phyloP scores from a whole-genome alignment of 2,888 invertebrate species.

The Myopa tessellatipennis region DNA sequence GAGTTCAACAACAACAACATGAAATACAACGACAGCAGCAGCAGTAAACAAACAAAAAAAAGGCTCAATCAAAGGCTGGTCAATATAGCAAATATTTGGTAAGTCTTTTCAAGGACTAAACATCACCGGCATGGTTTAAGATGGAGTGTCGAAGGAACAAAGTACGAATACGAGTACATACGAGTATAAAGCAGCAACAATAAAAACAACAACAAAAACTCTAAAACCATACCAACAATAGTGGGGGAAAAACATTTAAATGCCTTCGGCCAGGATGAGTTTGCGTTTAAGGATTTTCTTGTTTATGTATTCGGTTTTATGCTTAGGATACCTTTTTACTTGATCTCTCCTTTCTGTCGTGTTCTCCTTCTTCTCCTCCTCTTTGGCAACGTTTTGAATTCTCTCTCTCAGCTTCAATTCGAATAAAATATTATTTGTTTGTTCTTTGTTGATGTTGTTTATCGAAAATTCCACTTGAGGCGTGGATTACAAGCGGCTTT shows the following conservation, averaged over 20 bases:
- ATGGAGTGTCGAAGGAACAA: constrained; percentile 24
- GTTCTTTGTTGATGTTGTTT: background rate
- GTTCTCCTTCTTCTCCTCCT: constrained; percentile 26
- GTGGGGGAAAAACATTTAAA: constrained; percentile 28
- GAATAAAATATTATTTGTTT: constrained; percentile 32
- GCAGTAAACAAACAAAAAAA: constrained; percentile 31
- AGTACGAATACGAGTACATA: background rate
- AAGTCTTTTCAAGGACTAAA: constrained; percentile 16
- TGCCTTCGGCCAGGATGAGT: constrained; percentile 37
- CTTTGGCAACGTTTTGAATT: no score
- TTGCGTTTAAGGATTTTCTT: constrained; percentile 33
- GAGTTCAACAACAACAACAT: constrained; percentile 20
- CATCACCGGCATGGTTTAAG: constrained; percentile 23
- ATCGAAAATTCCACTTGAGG: background rate
- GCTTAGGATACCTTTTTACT: no score
- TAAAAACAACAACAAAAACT: constrained; percentile 37
- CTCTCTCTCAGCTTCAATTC: constrained; percentile 15
- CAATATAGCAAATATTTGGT: constrained; percentile 38
- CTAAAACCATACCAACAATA: constrained; percentile 13
- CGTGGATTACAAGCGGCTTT: constrained; percentile 5
- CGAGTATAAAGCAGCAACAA: constrained; percentile 39
- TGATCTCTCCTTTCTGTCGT: constrained; percentile 27
- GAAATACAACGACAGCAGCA: constrained; percentile 40
- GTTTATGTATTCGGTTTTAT: constrained; percentile 2
- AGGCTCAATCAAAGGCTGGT: constrained; percentile 34